phyloP scores from a whole-genome alignment of 2,113 vertebrate genomes.

The Leptosomus discolor region DNA sequence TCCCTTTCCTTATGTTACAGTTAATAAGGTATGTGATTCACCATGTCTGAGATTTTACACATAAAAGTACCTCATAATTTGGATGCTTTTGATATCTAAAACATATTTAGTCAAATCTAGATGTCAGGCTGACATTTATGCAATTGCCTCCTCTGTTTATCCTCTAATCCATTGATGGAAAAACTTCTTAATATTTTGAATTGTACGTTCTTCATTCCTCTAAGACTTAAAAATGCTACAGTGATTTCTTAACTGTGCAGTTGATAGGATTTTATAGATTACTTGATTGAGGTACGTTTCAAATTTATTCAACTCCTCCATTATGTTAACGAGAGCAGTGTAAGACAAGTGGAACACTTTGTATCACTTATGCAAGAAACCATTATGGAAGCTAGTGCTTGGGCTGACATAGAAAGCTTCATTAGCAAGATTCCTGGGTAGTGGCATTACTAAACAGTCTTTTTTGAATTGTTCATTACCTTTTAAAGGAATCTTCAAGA shows the following conservation, averaged over 20 bases:
- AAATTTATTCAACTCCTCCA: not conserved
- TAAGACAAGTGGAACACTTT: not conserved
- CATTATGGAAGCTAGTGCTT: not conserved
- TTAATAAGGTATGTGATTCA: not conserved
- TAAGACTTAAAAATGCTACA: not conserved
- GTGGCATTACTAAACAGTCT: conserved; percentile 34
- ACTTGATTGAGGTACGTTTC: not conserved
- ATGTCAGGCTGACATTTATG: not conserved
- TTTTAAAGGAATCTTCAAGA: conserved; percentile 58
- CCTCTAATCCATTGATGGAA: not conserved
- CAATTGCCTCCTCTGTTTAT: not conserved
- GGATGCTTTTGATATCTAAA: not conserved
- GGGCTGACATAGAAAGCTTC: not conserved
- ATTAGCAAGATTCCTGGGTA: not conserved
- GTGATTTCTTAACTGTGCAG: not conserved
- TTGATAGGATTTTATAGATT: not conserved
- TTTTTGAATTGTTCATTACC: conserved; percentile 51
- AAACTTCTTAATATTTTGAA: not conserved
- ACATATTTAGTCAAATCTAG: not conserved
- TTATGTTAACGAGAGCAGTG: not conserved
- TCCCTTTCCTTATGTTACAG: not conserved
- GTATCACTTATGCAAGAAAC: not conserved
- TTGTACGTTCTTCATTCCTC: not conserved
- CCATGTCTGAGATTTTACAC: not conserved
- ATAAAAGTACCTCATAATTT: not conserved